These are phyloP conservation scores for Borostomias antarcticus DNA, from an alignment of 2,797 vertebrate species.

Conservation along the genomic window DNA sequence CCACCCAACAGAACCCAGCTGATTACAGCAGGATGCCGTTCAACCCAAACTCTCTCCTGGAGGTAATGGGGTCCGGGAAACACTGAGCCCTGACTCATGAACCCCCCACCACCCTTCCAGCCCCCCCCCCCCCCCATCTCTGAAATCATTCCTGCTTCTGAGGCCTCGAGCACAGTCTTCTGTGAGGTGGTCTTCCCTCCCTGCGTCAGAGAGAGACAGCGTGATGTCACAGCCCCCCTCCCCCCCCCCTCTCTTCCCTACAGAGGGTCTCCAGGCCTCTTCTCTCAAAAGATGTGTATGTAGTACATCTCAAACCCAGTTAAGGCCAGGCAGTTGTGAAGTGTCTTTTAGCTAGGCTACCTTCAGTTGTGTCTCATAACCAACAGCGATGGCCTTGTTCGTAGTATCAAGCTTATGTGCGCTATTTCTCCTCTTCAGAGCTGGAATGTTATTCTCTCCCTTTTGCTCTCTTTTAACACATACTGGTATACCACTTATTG, in stretches of 20 bases:
- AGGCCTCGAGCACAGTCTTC: slow-evolving; percentile 55
- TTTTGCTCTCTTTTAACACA: not conserved
- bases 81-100: slow-evolving; percentile 52
- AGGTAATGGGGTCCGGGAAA: slow-evolving; percentile 62
- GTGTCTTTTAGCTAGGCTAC: too few species aligned
- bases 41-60: slow-evolving; percentile 43
- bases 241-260: slow-evolving; percentile 13
- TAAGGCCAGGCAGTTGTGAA: not conserved
- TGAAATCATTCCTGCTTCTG: slow-evolving; percentile 32
- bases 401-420: not conserved
- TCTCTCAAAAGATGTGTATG: slow-evolving; percentile 45
- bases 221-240: slow-evolving; percentile 59
- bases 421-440: too few species aligned
- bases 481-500: too few species aligned
- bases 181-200: slow-evolving; percentile 62
- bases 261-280: slow-evolving; percentile 37
- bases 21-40: slow-evolving; percentile 43
- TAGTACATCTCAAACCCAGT: not conserved
- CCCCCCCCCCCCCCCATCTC: not conserved
- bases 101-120: slow-evolving; percentile 26
- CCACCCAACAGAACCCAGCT: slow-evolving; percentile 25
- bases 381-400: too few species aligned
- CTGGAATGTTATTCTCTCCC: too few species aligned
- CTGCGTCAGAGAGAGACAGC: slow-evolving; percentile 50
- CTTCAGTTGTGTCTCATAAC: too few species aligned